Base-by-base conservation (phyloP, 2,797 vertebrate genomes). In the Chiroxiphia lanceolata region DNA sequence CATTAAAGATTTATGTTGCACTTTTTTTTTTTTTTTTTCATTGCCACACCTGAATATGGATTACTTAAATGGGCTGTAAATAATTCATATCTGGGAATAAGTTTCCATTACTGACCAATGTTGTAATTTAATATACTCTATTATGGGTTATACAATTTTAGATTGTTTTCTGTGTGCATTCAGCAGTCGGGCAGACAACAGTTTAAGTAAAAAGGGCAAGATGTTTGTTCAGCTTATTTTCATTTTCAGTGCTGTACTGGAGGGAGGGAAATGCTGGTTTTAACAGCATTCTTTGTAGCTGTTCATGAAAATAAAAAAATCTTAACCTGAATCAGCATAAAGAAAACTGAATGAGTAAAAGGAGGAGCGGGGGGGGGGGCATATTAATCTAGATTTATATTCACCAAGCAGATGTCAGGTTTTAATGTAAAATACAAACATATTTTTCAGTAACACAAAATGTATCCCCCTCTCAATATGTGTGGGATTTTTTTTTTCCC, bases 81-180 rank as follows among this genome's bases (percentile, higher is more conserved):
- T 99, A 99, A 99, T 99, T 99, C 98, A 99, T 99, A 98, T 97
- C 98, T 99, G 99, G 98, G 98, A 99, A 99, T 99, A 98, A 98
- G 98, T 99, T 99, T 98, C 98, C 98, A 99, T 99, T 99, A 99
- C 98, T 98, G 98, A 98, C 98, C 98, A 98, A 96, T 98, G 98
- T 98, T 98, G 98, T 99, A 98, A 98, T 99, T 99, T 99, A 99
- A 99, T 99, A 99, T 99, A 99, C 98, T 99, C 98, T 98, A 98
- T 99, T 98, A 98, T 98, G 98, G 98, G 97, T 97, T 98, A 97
- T 98, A 98, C 98, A 97, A 95, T 98, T 98, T 98, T 96, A 97
- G 97, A 98, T 98, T 98, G 97, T 98, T 98, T 98, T 98, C 96
- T 97, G 95, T 98, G 97, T 97, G 97, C 97, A 94, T 97, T 98